phyloP scores from a whole-genome alignment of 2,888 invertebrate genomes.

The Xylophagus ater region DNA sequence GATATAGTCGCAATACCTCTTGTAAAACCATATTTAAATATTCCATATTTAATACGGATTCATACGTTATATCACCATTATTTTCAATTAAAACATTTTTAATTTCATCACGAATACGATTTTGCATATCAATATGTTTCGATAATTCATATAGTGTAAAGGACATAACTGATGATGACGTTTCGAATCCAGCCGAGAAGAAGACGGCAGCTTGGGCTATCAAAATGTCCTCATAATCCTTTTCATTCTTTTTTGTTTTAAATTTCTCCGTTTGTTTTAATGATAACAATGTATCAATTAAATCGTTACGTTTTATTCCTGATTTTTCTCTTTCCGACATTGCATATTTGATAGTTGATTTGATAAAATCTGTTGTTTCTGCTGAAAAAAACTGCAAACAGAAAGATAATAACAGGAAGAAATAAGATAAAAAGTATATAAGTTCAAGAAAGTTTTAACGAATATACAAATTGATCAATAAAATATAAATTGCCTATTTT shows the following conservation, averaged over 20 bases:
- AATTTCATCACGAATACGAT: slow-evolving; percentile 29
- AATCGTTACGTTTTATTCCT: slow-evolving; percentile 33
- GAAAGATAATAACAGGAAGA: background rate
- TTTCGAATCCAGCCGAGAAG: slow-evolving; percentile 18
- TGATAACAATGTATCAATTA: slow-evolving; percentile 42
- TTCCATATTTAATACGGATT: slow-evolving; percentile 27
- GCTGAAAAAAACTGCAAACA: slow-evolving; percentile 21
- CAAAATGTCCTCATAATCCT: slow-evolving; percentile 13
- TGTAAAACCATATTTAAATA: slow-evolving; percentile 38
- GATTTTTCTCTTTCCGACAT: slow-evolving; percentile 37
- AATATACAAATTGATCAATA: no score
- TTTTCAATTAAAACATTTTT: slow-evolving; percentile 21
- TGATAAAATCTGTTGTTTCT: slow-evolving; percentile 32
- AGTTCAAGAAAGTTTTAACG: no score
- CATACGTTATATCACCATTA: slow-evolving; percentile 25
- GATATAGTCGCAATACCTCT: slow-evolving; percentile 35
- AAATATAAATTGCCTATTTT: no score
- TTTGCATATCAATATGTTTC: slow-evolving; percentile 27
- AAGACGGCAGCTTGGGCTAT: slow-evolving; percentile 18
- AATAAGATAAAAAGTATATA: no score
- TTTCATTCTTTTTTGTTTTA: slow-evolving; percentile 3
- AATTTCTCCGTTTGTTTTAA: slow-evolving; percentile 25
- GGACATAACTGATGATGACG: slow-evolving; percentile 26
- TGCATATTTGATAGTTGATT: slow-evolving; percentile 33
- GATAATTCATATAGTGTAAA: slow-evolving; percentile 28